Evolutionary conservation across 2,113 vertebrate genomes (phyloP).

Genomic region (Cyprinodon variegatus): DNA sequence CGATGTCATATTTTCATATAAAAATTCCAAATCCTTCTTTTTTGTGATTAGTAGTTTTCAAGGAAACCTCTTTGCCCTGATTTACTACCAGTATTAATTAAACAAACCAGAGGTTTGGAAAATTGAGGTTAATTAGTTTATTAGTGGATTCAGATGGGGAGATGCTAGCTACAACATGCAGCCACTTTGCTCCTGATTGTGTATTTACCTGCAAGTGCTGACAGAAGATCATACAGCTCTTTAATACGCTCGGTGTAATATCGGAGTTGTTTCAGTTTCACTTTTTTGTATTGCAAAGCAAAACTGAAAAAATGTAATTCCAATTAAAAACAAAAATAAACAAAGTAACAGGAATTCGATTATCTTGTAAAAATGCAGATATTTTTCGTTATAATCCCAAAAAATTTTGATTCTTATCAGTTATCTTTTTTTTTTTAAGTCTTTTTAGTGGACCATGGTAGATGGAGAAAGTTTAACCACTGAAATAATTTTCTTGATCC

Average conservation of each 20-base stretch:
- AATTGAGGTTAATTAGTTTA: constrained; percentile 15
- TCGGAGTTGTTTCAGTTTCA: constrained; percentile 9
- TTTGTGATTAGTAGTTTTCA: constrained; percentile 16
- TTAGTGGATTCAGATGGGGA: constrained; percentile 24
- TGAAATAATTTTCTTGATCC: no score
- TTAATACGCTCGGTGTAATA: constrained; percentile 22
- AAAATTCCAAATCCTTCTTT: constrained; percentile 10
- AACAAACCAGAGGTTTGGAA: constrained; percentile 13
- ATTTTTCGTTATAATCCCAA: no score
- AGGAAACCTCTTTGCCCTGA: constrained; percentile 1
- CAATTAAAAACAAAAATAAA: no score
- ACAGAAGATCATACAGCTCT: constrained; percentile 24
- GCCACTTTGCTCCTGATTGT: constrained; percentile 12
- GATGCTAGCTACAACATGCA: constrained; percentile 4
- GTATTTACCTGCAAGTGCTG: constrained; percentile 12
- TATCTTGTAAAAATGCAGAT: no score
- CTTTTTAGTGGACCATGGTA: no score
- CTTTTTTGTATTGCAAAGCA: constrained; percentile 1
- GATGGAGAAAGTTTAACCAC: no score
- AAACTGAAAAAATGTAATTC: no score
- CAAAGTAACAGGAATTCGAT: no score
- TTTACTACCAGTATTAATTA: constrained; percentile 1
- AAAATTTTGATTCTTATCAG: not conserved
- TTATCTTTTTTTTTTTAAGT: no score
- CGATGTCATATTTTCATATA: constrained; percentile 15